A percentile compares a stretch with the other conserved stretches of the same genome.
phyloP scores from a whole-genome alignment of 2,797 vertebrate species.

The Tinamus major region DNA sequence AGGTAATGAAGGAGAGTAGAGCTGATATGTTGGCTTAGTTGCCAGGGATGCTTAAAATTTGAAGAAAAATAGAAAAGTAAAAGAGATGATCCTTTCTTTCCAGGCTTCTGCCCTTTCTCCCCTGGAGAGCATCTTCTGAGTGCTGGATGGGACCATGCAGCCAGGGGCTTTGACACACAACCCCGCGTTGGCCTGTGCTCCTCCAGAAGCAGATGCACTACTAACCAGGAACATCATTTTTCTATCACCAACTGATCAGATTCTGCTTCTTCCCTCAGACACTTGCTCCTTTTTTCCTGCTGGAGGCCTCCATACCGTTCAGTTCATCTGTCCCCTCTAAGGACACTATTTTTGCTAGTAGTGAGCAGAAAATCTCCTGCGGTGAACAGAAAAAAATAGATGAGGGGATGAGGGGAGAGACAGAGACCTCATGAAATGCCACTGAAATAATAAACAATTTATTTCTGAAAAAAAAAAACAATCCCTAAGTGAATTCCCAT shows the following conservation, averaged over 20 bases:
- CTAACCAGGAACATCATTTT: neutral
- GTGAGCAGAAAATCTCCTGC: neutral
- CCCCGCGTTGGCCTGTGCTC: neutral
- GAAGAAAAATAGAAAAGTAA: neutral
- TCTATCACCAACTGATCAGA: neutral
- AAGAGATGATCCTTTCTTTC: neutral
- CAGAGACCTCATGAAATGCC: neutral
- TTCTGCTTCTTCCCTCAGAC: neutral
- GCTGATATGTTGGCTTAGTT: neutral
- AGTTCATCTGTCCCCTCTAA: neutral
- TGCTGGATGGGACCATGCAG: neutral
- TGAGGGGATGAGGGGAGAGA: neutral
- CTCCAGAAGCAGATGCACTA: neutral
- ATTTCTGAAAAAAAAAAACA: neutral
- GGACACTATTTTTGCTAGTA: neutral
- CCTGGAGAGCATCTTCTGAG: neutral
- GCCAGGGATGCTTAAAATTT: neutral
- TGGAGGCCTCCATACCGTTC: neutral
- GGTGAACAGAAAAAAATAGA: neutral
- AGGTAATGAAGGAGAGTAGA: neutral
- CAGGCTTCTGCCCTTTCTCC: neutral
- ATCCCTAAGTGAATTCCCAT: neutral
- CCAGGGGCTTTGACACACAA: neutral
- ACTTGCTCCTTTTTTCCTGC: neutral
- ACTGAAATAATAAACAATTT: neutral